phyloP scores from a whole-genome alignment of 2,797 vertebrate genomes.

The Scolopax rusticola region DNA sequence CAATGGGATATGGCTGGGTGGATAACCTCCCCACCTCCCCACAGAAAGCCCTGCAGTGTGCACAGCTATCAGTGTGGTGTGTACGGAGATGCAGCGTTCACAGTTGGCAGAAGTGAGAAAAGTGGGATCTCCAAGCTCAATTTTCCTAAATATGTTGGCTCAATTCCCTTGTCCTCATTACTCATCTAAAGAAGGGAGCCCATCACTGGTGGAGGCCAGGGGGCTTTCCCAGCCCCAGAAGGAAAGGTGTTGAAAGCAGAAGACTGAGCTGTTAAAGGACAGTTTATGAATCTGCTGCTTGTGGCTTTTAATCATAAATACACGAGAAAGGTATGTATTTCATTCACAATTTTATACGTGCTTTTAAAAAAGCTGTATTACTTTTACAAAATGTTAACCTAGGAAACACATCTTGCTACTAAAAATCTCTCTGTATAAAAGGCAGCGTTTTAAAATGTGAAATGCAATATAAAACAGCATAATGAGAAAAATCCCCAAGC shows the following conservation, averaged over 20 bases:
- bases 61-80: accelerated
- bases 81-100: accelerated
- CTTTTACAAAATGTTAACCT: slow-evolving; percentile 24
- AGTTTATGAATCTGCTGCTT: neutral
- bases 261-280: neutral
- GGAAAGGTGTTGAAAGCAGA: neutral
- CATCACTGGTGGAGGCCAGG: neutral
- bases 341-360: neutral
- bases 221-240: neutral
- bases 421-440: slow-evolving; percentile 34
- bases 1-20: neutral
- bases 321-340: neutral
- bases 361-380: neutral
- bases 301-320: neutral
- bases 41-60: neutral
- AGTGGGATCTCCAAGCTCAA: neutral
- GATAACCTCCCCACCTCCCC: neutral
- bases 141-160: neutral
- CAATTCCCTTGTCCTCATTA: neutral
- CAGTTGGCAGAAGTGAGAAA: neutral
- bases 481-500: neutral
- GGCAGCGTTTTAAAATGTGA: neutral
- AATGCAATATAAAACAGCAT: neutral
- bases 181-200: neutral
- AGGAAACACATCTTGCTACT: neutral